phyloP scores from a whole-genome alignment of 2,888 invertebrate species.

The Homarus gammarus region DNA sequence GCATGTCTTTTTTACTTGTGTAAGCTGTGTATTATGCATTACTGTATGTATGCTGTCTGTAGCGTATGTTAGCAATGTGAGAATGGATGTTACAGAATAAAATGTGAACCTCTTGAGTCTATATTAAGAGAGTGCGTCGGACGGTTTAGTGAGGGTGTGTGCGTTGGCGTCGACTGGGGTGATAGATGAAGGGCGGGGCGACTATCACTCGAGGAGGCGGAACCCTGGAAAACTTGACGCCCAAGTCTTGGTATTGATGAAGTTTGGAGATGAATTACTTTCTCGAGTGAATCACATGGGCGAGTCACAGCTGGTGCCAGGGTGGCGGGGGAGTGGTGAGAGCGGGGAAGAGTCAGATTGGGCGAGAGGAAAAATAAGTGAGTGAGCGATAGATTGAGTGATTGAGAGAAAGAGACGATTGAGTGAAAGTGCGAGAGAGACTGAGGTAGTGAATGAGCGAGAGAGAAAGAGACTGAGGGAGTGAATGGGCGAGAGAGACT shows the following conservation, averaged over 20 bases:
- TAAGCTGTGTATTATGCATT: no score
- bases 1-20: no score
- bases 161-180: neutral
- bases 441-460: neutral
- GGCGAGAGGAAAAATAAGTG: no score
- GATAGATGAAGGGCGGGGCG: neutral
- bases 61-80: no score
- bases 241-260: slow-evolving; percentile 11
- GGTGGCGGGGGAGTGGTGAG: neutral
- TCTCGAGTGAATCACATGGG: neutral
- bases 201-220: neutral
- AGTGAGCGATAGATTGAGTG: neutral
- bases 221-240: slow-evolving; percentile 2
- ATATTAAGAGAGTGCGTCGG: no score
- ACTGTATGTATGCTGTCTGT: no score
- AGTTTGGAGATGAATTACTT: slow-evolving; percentile 13
- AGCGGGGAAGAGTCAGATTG: neutral
- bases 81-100: no score
- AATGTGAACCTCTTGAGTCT: no score
- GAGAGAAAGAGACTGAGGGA: neutral
- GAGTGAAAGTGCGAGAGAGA: slow-evolving; percentile 5
- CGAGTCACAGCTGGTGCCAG: neutral
- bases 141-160: no score
- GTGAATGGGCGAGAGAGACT: neutral
- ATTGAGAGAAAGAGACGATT: neutral